These are phyloP conservation scores for honey bee (Apis mellifera) DNA, from an alignment of 1,140 invertebrate genomes.

Conservation along the genomic window DNA sequence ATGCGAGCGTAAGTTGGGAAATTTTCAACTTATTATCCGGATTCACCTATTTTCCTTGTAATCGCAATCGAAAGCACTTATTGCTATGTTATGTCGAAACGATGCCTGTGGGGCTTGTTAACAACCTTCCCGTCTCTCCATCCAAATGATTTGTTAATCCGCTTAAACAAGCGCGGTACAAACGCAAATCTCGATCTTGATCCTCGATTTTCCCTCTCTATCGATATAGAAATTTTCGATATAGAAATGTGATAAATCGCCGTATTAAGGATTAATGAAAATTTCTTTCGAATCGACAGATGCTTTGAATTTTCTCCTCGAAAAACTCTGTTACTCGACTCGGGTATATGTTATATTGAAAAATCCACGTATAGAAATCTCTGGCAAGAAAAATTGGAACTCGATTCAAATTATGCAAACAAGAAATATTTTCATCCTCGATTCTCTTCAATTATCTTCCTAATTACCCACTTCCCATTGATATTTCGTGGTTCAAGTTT, in stretches of 20 bases:
- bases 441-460: no score
- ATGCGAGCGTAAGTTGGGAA: background rate
- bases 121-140: slow-evolving; percentile 44
- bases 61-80: slow-evolving; percentile 60
- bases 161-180: slow-evolving; percentile 21
- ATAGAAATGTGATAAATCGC: no score
- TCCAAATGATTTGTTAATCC: slow-evolving; percentile 51
- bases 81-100: slow-evolving; percentile 47
- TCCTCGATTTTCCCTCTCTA: slow-evolving; percentile 23
- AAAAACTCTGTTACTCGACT: background rate
- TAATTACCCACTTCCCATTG: no score
- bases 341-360: no score
- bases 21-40: background rate
- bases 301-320: background rate
- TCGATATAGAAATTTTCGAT: no score
- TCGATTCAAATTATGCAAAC: slow-evolving; percentile 21
- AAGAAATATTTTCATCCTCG: no score
- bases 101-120: slow-evolving; percentile 51
- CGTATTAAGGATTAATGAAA: background rate
- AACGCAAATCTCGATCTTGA: slow-evolving; percentile 26
- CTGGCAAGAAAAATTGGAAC: background rate
- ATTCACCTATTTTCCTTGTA: slow-evolving; percentile 37
- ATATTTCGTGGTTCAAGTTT: no score
- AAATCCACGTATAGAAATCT: background rate
- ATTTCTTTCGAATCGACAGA: background rate